These are phyloP conservation scores for Rhinoraja longicauda DNA, from an alignment of 2,797 vertebrate species.

Conservation along the genomic window DNA sequence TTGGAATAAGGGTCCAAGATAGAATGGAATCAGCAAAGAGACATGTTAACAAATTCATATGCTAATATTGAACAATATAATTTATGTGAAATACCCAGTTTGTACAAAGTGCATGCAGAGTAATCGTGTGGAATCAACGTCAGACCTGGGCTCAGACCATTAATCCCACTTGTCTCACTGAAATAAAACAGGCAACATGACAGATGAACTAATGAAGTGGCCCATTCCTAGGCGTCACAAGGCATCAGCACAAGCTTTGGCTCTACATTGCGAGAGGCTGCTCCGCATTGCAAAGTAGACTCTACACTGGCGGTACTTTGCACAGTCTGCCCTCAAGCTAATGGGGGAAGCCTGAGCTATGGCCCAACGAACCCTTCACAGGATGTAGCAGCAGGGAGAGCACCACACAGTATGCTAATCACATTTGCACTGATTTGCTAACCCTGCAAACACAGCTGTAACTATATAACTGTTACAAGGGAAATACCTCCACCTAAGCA, in stretches of 20 bases:
- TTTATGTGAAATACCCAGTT: neutral
- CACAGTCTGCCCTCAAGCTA: neutral
- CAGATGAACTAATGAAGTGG: neutral
- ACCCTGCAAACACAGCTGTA: slow-evolving; percentile 71
- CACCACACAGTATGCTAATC: slow-evolving; percentile 50
- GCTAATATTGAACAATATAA: neutral
- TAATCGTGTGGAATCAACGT: neutral
- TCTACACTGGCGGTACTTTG: neutral
- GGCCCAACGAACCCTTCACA: neutral
- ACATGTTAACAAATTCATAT: neutral
- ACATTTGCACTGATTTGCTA: slow-evolving; percentile 71
- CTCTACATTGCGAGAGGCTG: neutral
- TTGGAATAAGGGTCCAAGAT: neutral
- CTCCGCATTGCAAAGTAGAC: neutral
- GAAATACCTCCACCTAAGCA: slow-evolving; percentile 67
- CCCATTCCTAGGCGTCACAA: neutral
- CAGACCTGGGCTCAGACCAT: neutral
- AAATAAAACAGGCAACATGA: neutral
- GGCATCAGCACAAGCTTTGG: neutral
- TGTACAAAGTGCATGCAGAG: neutral
- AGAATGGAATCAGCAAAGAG: neutral
- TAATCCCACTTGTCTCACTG: neutral
- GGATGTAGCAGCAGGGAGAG: neutral
- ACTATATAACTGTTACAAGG: slow-evolving; percentile 67
- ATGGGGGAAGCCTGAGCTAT: neutral